Base-by-base conservation (phyloP, 2,113 vertebrate species). In the Merops nubicus region DNA sequence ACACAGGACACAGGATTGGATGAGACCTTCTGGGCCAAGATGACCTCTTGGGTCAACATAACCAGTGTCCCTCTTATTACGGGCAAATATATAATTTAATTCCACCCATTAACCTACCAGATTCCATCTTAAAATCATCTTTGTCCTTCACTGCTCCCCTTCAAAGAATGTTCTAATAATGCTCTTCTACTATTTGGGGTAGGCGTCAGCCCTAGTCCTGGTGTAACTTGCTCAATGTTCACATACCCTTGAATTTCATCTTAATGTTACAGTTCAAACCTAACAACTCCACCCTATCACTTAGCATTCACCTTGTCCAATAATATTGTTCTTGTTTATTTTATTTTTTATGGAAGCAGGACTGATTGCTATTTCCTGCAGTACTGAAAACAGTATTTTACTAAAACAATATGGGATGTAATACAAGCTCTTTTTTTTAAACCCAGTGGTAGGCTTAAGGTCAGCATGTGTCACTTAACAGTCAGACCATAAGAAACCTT, bases 391-490 rank as follows among this genome's bases (percentile, higher is more conserved):
- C 2, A n/a, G n/a, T n/a, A 8, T 57, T 56, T 26, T 54, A 29
- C 31, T 64, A 20, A 40, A 60, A 50, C 12, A 48, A n/a, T 14
- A 21, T 3, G 5, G 36, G 21, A 68, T 7, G 6, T 2, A 75
- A 25, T 26, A 65, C 11, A 70, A 75, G 7, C 17, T 63, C n/a
- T 28, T 19, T 78, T 89, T 48, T 85, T 85, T 9, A 65, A 88
- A 40, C 2, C 17, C 23, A 51, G 0, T 0, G 0, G 12, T 43
- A 20, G 19, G 16, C 33, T 87, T 53, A 40, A 72, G 17, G 38
- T 57, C 51, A 53, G 8, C 9, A n/a, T 14, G 28, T 22, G 22
- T 7, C 53, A 45, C 48, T 72, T 23, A 2, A 1, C 48, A 73
- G 40, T 73, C 8, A 22, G 54, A 51, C 40, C 34, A 14, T 5